A percentile compares a stretch with the other conserved stretches of the same genome.
phyloP scores from a whole-genome alignment of 2,113 vertebrate genomes.

The Balaenoptera acutorostrata region DNA sequence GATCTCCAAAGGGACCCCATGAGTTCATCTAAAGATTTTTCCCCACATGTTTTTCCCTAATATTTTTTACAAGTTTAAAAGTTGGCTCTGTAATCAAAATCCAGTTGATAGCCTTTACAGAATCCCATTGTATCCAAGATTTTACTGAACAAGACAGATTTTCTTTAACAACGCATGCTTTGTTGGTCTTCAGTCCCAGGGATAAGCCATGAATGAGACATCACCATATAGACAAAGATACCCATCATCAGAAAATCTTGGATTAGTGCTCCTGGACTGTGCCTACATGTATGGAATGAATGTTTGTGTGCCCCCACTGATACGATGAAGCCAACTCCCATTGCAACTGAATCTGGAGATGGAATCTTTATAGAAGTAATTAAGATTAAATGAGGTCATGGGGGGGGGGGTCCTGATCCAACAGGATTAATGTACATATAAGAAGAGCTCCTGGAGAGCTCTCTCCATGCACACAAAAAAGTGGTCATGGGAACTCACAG shows the following conservation, averaged over 20 bases:
- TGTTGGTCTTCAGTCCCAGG: not conserved
- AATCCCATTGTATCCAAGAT: not conserved
- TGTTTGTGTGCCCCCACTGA: too few species aligned
- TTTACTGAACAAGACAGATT: not conserved
- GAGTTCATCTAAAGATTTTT: not conserved
- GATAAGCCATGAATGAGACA: not conserved
- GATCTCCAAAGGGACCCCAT: not conserved
- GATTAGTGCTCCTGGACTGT: too few species aligned
- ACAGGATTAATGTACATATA: not conserved
- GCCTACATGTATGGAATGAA: too few species aligned
- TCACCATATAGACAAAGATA: not conserved
- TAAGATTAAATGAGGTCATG: not conserved
- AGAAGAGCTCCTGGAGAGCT: not conserved
- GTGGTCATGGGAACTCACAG: too few species aligned
- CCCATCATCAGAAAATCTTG: not conserved
- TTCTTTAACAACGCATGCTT: not conserved
- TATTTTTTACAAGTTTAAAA: not conserved
- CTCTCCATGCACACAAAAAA: not conserved
- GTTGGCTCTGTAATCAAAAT: not conserved
- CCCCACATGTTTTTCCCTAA: not conserved
- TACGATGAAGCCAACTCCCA: not conserved
- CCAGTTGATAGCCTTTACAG: not conserved
- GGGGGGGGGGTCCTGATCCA: not conserved
- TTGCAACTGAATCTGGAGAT: not conserved
- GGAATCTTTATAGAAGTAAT: not conserved